Evolutionary conservation across 2,797 vertebrate genomes (phyloP).

Genomic region (Zonotrichia albicollis): DNA sequence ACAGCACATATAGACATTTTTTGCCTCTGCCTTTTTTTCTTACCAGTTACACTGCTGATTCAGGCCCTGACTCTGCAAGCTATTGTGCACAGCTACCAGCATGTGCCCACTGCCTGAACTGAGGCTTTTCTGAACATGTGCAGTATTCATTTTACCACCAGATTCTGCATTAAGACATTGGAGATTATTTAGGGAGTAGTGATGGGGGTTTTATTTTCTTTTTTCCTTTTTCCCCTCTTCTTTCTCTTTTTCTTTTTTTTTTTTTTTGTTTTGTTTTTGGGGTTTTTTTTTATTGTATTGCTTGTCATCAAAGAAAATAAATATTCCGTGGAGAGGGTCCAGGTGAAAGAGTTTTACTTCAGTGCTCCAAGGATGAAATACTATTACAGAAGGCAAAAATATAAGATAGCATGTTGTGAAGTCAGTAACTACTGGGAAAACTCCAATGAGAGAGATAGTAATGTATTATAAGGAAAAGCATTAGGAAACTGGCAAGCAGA

Average conservation of each 20-base stretch:
- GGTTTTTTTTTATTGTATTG: background rate
- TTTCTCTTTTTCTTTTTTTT: rapidly evolving
- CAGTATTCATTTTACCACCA: background rate
- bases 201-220: rapidly evolving
- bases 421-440: background rate
- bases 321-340: background rate
- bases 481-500: background rate
- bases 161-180: background rate
- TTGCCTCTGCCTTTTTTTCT: background rate
- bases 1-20: background rate
- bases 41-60: background rate
- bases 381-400: background rate
- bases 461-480: background rate
- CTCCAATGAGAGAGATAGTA: background rate
- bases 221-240: background rate
- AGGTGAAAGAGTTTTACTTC: background rate
- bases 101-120: background rate
- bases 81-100: background rate
- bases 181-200: background rate
- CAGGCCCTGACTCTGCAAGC: background rate
- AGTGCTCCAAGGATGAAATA: background rate
- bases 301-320: background rate
- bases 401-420: background rate
- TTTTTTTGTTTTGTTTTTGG: background rate
- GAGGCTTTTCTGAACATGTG: background rate